These are phyloP conservation scores for Anagyrus pseudococci DNA, from an alignment of 2,888 invertebrate species.

Conservation along the genomic window DNA sequence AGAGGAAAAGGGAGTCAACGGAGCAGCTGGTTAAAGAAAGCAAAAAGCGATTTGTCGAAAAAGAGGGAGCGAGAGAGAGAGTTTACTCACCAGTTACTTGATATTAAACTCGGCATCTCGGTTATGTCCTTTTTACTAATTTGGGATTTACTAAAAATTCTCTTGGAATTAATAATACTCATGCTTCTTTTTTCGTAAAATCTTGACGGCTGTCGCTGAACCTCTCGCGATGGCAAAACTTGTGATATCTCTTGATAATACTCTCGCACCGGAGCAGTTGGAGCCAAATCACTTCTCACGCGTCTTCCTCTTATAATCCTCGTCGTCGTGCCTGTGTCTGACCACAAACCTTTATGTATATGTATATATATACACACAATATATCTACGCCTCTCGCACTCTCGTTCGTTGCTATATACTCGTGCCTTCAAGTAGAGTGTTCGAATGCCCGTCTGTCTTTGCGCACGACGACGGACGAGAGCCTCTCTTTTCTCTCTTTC, in stretches of 20 bases:
- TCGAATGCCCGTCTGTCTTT: no score
- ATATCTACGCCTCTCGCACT: neutral
- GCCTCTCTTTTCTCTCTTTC: neutral
- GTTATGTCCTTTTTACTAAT: slow-evolving; percentile 59
- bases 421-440: no score
- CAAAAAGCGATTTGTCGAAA: no score
- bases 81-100: slow-evolving; percentile 69
- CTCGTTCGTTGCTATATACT: no score
- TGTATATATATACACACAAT: no score
- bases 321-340: neutral
- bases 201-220: slow-evolving; percentile 48
- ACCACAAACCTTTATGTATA: neutral
- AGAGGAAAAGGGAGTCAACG: slow-evolving; percentile 51
- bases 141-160: slow-evolving; percentile 56
- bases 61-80: no score
- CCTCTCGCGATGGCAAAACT: slow-evolving; percentile 32
- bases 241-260: no score
- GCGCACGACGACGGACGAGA: neutral
- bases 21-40: slow-evolving; percentile 2
- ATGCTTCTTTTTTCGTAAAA: slow-evolving; percentile 61
- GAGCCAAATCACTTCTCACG: neutral
- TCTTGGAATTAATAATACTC: slow-evolving; percentile 58
- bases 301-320: neutral
- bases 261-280: no score
- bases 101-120: slow-evolving; percentile 72